Percentiles rank a stretch among this genome's conserved stretches.
Conservation (phyloP, 1,140 invertebrate species). For the Pseudomyrmex concolor region DNA sequence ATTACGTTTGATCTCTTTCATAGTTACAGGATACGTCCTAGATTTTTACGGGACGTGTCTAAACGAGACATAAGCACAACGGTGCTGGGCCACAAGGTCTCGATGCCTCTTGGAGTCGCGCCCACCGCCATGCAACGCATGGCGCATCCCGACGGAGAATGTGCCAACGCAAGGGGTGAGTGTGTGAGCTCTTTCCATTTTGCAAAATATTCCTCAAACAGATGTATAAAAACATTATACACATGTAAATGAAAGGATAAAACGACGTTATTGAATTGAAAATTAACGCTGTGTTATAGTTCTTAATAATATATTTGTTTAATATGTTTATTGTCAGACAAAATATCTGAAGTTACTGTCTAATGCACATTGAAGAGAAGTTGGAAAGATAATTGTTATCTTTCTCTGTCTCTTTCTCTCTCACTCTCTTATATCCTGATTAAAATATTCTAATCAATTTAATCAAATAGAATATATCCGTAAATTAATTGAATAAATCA, state of each 20-base stretch:
- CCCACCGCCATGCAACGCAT: conserved; percentile 97
- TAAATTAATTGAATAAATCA: conserved; percentile 22
- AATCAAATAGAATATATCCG: conserved; percentile 38
- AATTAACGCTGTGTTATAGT: conserved; percentile 5
- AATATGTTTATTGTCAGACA: conserved; percentile 6
- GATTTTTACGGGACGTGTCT: conserved; percentile 92
- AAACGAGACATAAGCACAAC: conserved; percentile 87
- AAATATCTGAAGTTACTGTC: conserved; percentile 25
- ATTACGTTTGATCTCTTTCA: conserved; percentile 50
- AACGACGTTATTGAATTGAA: no score
- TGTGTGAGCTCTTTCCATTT: neutral
- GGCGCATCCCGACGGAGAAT: conserved; percentile 96
- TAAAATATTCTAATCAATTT: conserved; percentile 8
- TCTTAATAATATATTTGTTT: neutral
- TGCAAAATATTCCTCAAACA: conserved; percentile 8
- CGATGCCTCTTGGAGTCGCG: conserved; percentile 94
- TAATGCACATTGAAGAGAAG: neutral
- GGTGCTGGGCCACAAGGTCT: conserved; percentile 89
- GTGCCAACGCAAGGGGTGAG: conserved; percentile 92
- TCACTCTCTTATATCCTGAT: neutral
- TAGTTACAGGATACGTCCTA: conserved; percentile 92
- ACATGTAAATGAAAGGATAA: no score
- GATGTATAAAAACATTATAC: neutral
- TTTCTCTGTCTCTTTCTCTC: neutral
- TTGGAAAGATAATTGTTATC: no score